Evolutionary conservation across 2,888 invertebrate genomes (phyloP).

Genomic region (Chaetogeoica ovagalla): DNA sequence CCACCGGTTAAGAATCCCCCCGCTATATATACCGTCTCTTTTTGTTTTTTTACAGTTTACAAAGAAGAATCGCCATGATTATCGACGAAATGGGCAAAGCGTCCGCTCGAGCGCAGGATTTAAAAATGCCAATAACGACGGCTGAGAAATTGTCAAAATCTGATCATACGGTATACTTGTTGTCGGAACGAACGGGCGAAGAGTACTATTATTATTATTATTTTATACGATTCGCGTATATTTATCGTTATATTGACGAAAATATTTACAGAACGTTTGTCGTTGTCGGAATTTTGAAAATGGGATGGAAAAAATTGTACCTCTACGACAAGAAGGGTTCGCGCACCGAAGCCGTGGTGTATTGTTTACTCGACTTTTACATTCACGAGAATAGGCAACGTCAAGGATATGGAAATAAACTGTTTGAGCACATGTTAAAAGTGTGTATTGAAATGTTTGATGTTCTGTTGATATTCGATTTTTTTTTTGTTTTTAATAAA

Average conservation of each 20-base stretch:
- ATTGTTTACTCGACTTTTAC: slow-evolving; percentile 93
- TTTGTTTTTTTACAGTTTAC: slow-evolving; percentile 19
- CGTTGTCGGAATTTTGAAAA: slow-evolving; percentile 85
- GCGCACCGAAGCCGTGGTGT: slow-evolving; percentile 77
- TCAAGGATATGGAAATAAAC: slow-evolving; percentile 77
- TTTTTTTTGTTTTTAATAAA: not conserved
- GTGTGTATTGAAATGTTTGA: slow-evolving; percentile 60
- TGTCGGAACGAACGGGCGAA: slow-evolving; percentile 64
- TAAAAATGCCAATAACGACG: slow-evolving; percentile 74
- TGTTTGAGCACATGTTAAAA: slow-evolving; percentile 87
- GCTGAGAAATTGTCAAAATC: slow-evolving; percentile 69
- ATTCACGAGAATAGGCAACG: slow-evolving; percentile 83
- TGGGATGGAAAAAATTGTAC: slow-evolving; percentile 87
- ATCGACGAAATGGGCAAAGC: slow-evolving; percentile 73
- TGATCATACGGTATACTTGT: slow-evolving; percentile 64
- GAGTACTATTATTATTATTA: slow-evolving; percentile 62
- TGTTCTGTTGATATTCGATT: slow-evolving; percentile 1
- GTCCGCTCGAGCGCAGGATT: slow-evolving; percentile 74
- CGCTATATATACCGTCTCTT: not conserved
- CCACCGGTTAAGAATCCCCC: too few relatives aligned
- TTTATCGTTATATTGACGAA: not conserved
- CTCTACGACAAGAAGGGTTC: slow-evolving; percentile 73
- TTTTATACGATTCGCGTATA: not conserved
- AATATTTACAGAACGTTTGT: slow-evolving; percentile 56
- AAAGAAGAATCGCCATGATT: slow-evolving; percentile 58